Evolutionary conservation across 92 coral and sea anemone genomes (phyloP).

Genomic region (Desmophyllum pertusum): DNA sequence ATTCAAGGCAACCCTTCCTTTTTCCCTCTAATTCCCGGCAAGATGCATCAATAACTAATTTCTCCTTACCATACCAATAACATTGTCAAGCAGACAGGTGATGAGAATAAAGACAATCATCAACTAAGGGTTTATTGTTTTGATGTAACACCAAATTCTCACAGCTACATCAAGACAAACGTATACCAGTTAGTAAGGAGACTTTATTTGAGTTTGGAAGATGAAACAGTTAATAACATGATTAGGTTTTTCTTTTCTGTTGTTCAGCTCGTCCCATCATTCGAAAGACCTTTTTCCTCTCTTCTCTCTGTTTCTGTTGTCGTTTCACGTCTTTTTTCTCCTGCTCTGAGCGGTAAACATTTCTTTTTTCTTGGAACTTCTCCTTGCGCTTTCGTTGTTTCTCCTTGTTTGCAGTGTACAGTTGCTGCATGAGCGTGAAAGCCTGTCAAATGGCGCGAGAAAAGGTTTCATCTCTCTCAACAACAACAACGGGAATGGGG

Average conservation of each 20-base stretch:
- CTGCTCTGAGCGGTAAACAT: constrained; percentile 67
- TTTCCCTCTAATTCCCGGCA: neutral
- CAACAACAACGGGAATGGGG: too few species aligned
- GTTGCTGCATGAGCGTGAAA: constrained; percentile 88
- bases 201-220: too few species aligned
- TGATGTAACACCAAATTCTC: too few species aligned
- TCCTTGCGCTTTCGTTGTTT: constrained; percentile 90
- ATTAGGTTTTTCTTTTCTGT: constrained; percentile 50
- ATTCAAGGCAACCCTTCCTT: neutral
- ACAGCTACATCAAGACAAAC: neutral
- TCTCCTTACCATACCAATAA: neutral
- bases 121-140: neutral
- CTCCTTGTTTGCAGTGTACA: constrained; percentile 94
- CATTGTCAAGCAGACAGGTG: neutral
- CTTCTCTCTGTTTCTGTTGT: constrained; percentile 78
- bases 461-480: neutral
- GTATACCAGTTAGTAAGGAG: neutral
- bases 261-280: constrained; percentile 94
- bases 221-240: neutral
- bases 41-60: neutral
- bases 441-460: constrained; percentile 58
- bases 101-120: neutral
- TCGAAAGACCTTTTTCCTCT: constrained; percentile 84
- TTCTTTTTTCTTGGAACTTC: constrained; percentile 75
- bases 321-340: constrained; percentile 82